Evolutionary conservation across 2,113 vertebrate genomes (phyloP), one percentile per base, ranked within the genome.

Genomic region (Leptobrachium leishanense): DNA sequence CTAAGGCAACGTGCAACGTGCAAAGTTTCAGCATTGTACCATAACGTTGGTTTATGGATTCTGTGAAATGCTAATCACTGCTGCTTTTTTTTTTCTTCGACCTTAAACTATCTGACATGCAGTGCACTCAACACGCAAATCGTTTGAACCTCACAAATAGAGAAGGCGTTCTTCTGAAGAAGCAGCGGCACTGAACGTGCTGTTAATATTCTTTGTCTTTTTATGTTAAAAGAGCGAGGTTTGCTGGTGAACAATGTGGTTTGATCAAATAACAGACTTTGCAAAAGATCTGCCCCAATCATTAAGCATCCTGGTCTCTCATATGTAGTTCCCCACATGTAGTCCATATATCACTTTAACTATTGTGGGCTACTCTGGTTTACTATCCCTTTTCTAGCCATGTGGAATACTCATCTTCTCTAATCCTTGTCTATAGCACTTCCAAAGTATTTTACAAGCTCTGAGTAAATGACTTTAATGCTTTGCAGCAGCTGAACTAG

Each of bases 341-440:
- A 91, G 88, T 88, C 93, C 89, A 93, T 96, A 97, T 94, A 97
- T 98, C 95, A 95, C 87, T 91, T 91, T 90, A 93, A 94, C 90
- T 93, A 87, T 92, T 94, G 88, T 89, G 90, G 89, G 85, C 90
- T 93, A 91, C 91, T 91, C 85, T 92, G 94, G 90, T 95, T 97
- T 95, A 94, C 94, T 92, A 91, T 94, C 92, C 87, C 83, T 90
- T 88, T 88, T 91, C 90, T 94, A 93, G 89, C 91, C 95, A 97
- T 96, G 95, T 97, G 96, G 96, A 95, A 97, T 97, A 93, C 91
- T 95, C 95, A 97, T 97, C 94, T 95, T 94, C 91, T 91, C 89
- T 92, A 90, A 92, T 93, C 93, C 93, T 89, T 92, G 91, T 95
- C 95, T 93, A 88, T 90, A 95, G 90, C 90, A 93, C 96, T 96